Evolutionary conservation across 2,888 invertebrate genomes (phyloP), one percentile per base, ranked within the genome.

Genomic region (Caenorhabditis becei): DNA sequence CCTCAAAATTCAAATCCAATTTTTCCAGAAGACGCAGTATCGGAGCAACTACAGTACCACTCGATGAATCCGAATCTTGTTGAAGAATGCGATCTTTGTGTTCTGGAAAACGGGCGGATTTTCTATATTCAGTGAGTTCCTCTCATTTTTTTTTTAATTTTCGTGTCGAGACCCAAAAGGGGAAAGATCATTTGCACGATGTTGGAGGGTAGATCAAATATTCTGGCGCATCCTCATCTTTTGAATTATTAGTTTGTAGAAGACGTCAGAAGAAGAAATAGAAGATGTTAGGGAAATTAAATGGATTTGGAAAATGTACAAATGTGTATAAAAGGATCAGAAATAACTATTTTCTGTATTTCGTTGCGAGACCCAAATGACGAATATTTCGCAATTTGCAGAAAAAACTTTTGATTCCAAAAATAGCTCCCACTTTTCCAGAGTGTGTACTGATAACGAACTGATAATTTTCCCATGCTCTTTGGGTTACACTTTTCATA

Each of bases 51-150:
- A 24, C 47, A 51, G 14, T 79, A 79, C 44, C 74, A 80, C 24
- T 65, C 69, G 47, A 80, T 74, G 69, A 70, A 51, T n/a, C 41
- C 74, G 26, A 70, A 23, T 20, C 72, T 83, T 11, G 78, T 70
- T 16, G 80, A 85, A 35, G 65, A 80, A 44, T 88, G 87, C 58
- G 88, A 88, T 51, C 58, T 87, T 18, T 89, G 89, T 56, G 83
- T 88, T 8, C 86, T 89, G 18, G 81, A 86, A 28, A 87, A 87
- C 72, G 84, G 86, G 14, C 77, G 89, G n/a, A 77, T 89, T 54
- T 89, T 89, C 80, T 89, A 89, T 71, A 85, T 89, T 16, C 85
- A 89, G 89, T 89, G 54, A 84, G 88, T 87, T 71, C 51, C 26
- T 54, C 26, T 51, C 16, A 0, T 14, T 10, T 24, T 28, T 35